Evolutionary conservation across 1,140 invertebrate species (phyloP), one percentile per base, ranked within the genome.

Genomic region (Apis cerana): DNA sequence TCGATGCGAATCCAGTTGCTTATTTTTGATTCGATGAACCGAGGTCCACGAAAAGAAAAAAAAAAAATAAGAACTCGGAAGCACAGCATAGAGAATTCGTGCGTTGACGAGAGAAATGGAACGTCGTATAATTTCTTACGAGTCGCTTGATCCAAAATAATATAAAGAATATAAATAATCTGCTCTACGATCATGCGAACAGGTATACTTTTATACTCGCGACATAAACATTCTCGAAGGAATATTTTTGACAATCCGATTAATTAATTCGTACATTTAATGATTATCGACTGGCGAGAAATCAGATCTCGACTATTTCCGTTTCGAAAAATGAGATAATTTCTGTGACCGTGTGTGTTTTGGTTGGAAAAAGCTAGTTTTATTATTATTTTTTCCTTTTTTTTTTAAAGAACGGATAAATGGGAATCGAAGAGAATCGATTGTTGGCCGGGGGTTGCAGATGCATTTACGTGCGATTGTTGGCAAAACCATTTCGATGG

Each of bases 11-110:
- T 11, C 21, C 5, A 7, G 33, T 43, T 43, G 33, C 61, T 77
- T 67, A 23, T n/a, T 67, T 77, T 67, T 54, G 19, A 77, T 27
- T 27, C 61, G 67, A 77, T 67, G 50, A 52, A 33, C 62, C 62
- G 75, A 21, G 23, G 56, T 67, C 62, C 75, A 67, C 48, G 33
- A 43, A 7, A 7, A 3, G 33, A 43, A 43, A 67, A 54, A 77
- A 65, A 67, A 11, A 54, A 27, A 1, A 27, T n/a, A 27, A 27
- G 2, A 67, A 62, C 75, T 76, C 62, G 50, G 52, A 27, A 21
- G 58, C 15, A 33, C 0, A 2, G 33, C 33, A n/a, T n/a, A n/a
- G n/a, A n/a, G n/a, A n/a, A 43, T 43, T 43, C 5, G 33, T 7
- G 27, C 27, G 33, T 43, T 7, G 33, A 43, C 33, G 33, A 43